Evolutionary conservation across 2,113 vertebrate species (phyloP).

Genomic region (Dasyornis broadbenti): DNA sequence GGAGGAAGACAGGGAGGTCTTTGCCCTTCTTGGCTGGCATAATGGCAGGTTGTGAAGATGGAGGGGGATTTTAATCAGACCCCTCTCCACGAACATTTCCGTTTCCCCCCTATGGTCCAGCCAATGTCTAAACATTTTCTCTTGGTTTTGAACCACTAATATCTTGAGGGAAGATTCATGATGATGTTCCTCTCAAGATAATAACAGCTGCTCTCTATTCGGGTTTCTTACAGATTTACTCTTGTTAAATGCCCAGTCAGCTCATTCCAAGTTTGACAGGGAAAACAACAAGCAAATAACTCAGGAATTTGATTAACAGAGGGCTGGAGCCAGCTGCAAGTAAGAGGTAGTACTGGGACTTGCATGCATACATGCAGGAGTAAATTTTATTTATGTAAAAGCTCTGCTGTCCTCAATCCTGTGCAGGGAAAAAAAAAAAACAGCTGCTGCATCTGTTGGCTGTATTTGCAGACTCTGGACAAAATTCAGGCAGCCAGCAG

Average conservation of each 20-base stretch:
- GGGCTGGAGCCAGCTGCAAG: neutral
- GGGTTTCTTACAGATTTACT: neutral
- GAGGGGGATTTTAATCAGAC: neutral
- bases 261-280: neutral
- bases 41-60: neutral
- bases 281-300: neutral
- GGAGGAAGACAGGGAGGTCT: neutral
- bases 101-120: neutral
- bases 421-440: neutral
- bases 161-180: neutral
- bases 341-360: neutral
- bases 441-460: neutral
- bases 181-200: neutral
- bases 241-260: slow-evolving; percentile 1
- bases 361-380: neutral
- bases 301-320: neutral
- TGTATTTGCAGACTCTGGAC: neutral
- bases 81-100: neutral
- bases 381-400: neutral
- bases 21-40: neutral
- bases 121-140: neutral
- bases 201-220: neutral
- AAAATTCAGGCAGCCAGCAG: neutral
- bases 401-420: neutral
- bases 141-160: neutral